Base-by-base conservation (phyloP, 2,113 vertebrate species). In the Oxygymnocypris stewartii region DNA sequence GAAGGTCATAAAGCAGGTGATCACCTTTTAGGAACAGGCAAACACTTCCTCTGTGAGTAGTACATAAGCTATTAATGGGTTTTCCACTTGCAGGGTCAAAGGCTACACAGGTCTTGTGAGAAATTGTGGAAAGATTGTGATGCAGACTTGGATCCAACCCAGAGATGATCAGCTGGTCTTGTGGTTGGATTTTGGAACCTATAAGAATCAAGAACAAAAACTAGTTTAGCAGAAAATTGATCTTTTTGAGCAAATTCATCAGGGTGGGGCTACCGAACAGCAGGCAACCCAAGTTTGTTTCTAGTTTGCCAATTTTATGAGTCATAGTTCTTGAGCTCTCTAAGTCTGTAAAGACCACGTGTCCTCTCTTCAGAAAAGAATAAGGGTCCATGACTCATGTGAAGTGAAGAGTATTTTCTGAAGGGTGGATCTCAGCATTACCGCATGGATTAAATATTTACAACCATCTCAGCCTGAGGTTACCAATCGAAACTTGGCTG, bases 1-100 rank as follows among this genome's bases (percentile, higher is more conserved):
- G 11, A 49, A 44, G 13, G 23, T 28, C 8, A 16, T 25, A 81
- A 47, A 65, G 31, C 54, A 61, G 23, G 31, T 51, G 65, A 35
- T 61, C 88, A 95, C 94, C 94, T 93, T 94, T 94, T 23, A 88
- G 86, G 86, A 91, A 92, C 80, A 94, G 92, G 85, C 95, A 96
- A 28, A 96, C 91, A 20, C 92, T 90, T 63, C 84, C 92, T 86
- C 73, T 93, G 7, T n/a, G 63, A n/a, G 88, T 89, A 44, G 90
- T 82, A 85, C 95, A 96, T 0, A 79, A 54, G 51, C 82, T 89
- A 7, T 31, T 51, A 16, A 1, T 28, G 78, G 18, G 40, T 12
- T 49, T 87, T 40, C 84, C 90, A n/a, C 0, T 87, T 42, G 87
- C 25, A 13, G 95, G 93, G 83, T 95, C 86, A 87, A 95, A 93